Evolutionary conservation across 2,113 vertebrate species (phyloP).

Genomic region (Ptilorrhoa leucosticta): DNA sequence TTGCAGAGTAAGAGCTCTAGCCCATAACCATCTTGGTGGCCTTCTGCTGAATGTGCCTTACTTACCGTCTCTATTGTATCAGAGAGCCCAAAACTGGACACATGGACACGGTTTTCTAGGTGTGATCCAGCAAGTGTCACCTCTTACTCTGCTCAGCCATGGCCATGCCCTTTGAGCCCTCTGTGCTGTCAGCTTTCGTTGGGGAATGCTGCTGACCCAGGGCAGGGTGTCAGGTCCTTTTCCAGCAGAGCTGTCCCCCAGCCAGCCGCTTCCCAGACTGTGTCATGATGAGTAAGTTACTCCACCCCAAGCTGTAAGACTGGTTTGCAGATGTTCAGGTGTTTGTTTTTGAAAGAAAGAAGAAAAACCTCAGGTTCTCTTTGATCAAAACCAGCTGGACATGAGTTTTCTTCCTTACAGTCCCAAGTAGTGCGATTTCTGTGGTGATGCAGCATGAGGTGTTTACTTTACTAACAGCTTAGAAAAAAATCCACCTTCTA

Average conservation of each 20-base stretch:
- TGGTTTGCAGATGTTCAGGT: neutral
- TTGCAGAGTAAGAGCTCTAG: neutral
- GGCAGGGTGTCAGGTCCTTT: neutral
- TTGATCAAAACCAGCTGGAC: neutral
- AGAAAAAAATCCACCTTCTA: neutral
- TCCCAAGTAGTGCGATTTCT: neutral
- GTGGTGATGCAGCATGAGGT: neutral
- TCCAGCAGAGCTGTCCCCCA: neutral
- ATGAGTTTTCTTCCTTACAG: neutral
- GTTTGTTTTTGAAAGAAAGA: neutral
- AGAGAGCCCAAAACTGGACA: neutral
- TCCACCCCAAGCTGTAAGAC: neutral
- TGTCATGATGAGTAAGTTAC: neutral
- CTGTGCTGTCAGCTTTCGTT: neutral
- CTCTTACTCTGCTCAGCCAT: neutral
- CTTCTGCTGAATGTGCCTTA: neutral
- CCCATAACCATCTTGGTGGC: no score
- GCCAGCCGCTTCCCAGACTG: accelerated
- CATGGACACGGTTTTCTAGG: neutral
- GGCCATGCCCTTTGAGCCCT: accelerated
- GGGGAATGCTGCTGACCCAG: neutral
- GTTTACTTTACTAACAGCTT: neutral
- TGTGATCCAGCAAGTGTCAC: neutral
- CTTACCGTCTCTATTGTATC: neutral
- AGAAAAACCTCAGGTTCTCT: neutral